These are phyloP conservation scores for Pecten maximus DNA, from an alignment of 2,888 invertebrate species.

Conservation along the genomic window DNA sequence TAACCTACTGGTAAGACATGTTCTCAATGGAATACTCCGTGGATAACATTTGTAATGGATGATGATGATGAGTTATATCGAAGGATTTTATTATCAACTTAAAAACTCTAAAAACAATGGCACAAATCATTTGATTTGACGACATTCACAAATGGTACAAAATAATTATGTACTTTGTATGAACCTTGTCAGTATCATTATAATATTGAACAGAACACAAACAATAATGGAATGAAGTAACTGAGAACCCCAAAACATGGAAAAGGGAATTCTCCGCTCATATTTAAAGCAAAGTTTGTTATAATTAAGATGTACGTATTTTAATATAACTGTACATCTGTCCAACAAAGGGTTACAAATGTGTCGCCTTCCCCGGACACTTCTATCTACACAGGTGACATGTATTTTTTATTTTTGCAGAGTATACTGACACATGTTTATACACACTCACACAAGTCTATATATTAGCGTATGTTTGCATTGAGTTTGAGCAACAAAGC, in stretches of 20 bases:
- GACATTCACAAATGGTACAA: neutral
- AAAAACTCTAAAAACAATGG: neutral
- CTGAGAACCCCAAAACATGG: neutral
- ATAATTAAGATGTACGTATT: neutral
- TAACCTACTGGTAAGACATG: neutral
- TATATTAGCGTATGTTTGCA: neutral
- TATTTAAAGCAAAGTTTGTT: neutral
- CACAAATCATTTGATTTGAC: conserved; percentile 13
- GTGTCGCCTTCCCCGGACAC: neutral
- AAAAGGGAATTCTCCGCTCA: neutral
- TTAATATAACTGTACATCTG: neutral
- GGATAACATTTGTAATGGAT: conserved; percentile 4
- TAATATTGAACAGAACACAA: neutral
- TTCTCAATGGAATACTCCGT: neutral
- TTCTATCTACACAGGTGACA: neutral
- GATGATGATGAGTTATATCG: neutral
- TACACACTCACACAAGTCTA: neutral
- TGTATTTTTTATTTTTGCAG: neutral
- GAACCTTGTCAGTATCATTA: neutral
- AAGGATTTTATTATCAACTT: neutral
- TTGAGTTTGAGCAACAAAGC: conserved; percentile 3
- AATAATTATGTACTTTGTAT: neutral
- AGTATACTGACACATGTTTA: neutral
- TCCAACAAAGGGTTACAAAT: neutral
- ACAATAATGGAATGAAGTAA: conserved; percentile 19